Evolutionary conservation across 2,113 vertebrate genomes (phyloP), one percentile per base, ranked within the genome.

Genomic region (Gila orcuttii): DNA sequence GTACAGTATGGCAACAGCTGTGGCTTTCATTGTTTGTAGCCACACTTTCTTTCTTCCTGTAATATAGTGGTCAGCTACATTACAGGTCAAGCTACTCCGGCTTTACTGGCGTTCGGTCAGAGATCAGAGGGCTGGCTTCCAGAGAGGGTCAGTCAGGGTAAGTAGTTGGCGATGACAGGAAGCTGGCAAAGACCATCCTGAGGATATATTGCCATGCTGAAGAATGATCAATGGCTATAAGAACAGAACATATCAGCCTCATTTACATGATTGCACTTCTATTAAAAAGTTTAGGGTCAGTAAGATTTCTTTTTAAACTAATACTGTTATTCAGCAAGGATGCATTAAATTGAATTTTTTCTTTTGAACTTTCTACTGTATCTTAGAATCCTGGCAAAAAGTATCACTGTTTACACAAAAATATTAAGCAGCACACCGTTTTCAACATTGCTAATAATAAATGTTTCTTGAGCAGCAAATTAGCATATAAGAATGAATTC

Each of bases 81-180:
- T 75, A 75, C n/a, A 75, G n/a, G 73, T 75, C 39, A 50, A 75
- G n/a, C 73, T 28, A 28, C 6, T 75, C 42, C 50, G 3, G 6
- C 33, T 36, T 79, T 79, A 59, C 52, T 39, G 77, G 55, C 21
- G 11, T 77, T 84, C 25, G 69, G 23, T 36, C 21, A 77, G 47
- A 73, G 66, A 69, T 76, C 57, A 68, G 31, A 69, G 39, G 77
- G 60, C 36, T 85, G 82, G 57, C 33, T 86, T 80, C 75, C 25
- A 83, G 11, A 69, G 74, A 64, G 80, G 80, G 73, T 64, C 73
- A 66, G 87, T 82, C 75, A 69, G 73, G 82, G 82, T 84, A 89
- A 86, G 42, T 57, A 87, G 31, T n/a, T 47, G 21, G 86, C 17
- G 75, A 75, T 89, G 80, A 84, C 83, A 85, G 80, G 12, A 57